A percentile compares a stretch with the other conserved stretches of the same genome.
Evolutionary conservation across 2,888 invertebrate species (phyloP).

Genomic region (Notodonta ziczac): DNA sequence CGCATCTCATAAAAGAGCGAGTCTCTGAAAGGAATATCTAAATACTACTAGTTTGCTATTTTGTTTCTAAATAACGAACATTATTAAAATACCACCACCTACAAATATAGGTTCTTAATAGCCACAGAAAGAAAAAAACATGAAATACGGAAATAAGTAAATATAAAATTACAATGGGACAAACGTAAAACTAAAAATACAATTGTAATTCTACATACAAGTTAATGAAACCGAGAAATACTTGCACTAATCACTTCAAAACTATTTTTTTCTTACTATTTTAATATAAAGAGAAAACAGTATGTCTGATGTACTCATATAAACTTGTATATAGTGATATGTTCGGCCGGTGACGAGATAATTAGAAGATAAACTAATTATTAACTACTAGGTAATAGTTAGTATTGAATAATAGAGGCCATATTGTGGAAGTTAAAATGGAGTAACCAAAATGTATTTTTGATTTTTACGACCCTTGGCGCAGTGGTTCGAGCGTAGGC

Average conservation of each 20-base stretch:
- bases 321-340: conserved; percentile 48
- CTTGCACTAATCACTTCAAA: no score
- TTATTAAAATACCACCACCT: conserved; percentile 28
- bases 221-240: conserved; percentile 22
- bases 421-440: no score
- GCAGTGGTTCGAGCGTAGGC: no score
- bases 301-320: conserved; percentile 17
- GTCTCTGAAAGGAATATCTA: background rate
- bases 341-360: conserved; percentile 39
- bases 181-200: conserved; percentile 20
- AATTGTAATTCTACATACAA: conserved; percentile 47
- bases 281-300: no score
- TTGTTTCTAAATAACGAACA: background rate
- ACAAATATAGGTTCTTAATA: conserved; percentile 20
- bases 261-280: no score
- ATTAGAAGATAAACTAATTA: no score
- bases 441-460: no score
- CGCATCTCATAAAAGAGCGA: no score
- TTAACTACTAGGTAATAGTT: no score
- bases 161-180: conserved; percentile 27
- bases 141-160: conserved; percentile 18
- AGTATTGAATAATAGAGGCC: no score
- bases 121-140: conserved; percentile 21
- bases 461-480: no score
- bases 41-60: background rate